These are phyloP conservation scores for Proterorhinus semilunaris DNA, from an alignment of 2,113 vertebrate genomes.

Conservation along the genomic window DNA sequence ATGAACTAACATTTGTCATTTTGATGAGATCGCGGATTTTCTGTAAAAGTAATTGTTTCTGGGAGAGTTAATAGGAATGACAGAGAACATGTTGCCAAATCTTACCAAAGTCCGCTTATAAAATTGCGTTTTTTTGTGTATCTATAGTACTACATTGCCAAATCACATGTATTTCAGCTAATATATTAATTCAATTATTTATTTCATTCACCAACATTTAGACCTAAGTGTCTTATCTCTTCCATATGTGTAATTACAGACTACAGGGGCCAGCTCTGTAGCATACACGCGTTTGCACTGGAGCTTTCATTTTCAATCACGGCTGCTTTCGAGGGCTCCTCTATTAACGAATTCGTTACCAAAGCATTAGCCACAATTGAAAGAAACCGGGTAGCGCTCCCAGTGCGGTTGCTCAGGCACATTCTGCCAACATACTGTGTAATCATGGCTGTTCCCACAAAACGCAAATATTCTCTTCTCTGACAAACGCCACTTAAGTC, in stretches of 20 bases:
- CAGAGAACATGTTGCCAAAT: too few species aligned
- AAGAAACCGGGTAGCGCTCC: background rate
- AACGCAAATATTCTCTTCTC: background rate
- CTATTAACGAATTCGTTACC: slow-evolving; percentile 9
- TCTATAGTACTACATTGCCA: too few species aligned
- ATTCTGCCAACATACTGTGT: background rate
- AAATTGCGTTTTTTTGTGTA: too few species aligned
- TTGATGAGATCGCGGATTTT: too few species aligned
- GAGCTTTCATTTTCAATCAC: slow-evolving; percentile 10
- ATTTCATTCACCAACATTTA: background rate
- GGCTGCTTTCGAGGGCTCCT: slow-evolving; percentile 8
- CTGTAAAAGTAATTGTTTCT: too few species aligned
- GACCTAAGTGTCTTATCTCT: background rate
- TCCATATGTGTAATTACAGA: slow-evolving; percentile 3
- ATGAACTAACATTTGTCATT: too few species aligned
- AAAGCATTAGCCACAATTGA: slow-evolving; percentile 1
- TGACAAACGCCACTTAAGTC: background rate
- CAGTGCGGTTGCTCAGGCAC: background rate
- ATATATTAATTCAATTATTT: slow-evolving; percentile 1
- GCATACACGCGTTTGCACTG: background rate
- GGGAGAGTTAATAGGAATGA: too few species aligned
- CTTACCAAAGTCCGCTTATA: too few species aligned
- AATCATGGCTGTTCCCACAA: background rate
- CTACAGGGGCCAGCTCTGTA: background rate
- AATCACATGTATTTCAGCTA: background rate